Evolutionary conservation across 2,888 invertebrate species (phyloP).

Genomic region (Brachyopa scutellaris): DNA sequence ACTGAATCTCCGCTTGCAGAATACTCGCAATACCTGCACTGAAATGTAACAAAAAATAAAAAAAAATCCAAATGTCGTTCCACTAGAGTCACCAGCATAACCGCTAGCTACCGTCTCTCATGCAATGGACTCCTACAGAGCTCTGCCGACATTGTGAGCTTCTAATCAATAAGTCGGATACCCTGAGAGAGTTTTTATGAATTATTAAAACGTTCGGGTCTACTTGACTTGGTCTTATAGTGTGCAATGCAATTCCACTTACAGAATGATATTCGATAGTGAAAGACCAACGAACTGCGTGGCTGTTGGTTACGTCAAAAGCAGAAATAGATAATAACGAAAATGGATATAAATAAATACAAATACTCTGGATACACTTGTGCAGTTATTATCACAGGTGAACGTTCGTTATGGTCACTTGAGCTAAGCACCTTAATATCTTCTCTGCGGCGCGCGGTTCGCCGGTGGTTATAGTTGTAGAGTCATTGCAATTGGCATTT

Average conservation of each 20-base stretch:
- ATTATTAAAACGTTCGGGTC: slow-evolving; percentile 54
- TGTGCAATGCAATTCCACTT: slow-evolving; percentile 5
- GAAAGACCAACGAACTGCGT: slow-evolving; percentile 64
- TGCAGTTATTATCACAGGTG: slow-evolving; percentile 73
- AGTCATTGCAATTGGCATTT: slow-evolving; percentile 37
- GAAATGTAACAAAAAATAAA: neutral
- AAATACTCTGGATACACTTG: slow-evolving; percentile 40
- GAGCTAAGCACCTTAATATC: slow-evolving; percentile 67
- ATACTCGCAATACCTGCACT: neutral
- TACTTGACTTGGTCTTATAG: slow-evolving; percentile 52
- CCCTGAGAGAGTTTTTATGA: slow-evolving; percentile 47
- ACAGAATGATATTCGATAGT: slow-evolving; percentile 35
- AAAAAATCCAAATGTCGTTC: neutral
- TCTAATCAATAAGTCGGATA: slow-evolving; percentile 45
- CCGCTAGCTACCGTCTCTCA: too few relatives aligned
- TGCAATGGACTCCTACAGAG: slow-evolving; percentile 12
- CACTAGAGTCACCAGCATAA: neutral
- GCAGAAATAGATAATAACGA: slow-evolving; percentile 45
- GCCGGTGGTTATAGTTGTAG: neutral
- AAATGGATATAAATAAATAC: slow-evolving; percentile 26
- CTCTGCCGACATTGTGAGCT: neutral
- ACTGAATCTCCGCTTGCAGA: neutral
- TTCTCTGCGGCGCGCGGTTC: slow-evolving; percentile 27
- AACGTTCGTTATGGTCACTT: slow-evolving; percentile 73
- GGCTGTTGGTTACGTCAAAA: slow-evolving; percentile 64